A percentile compares a stretch with the other conserved stretches of the same genome.
These are phyloP conservation scores for Leptinotarsa lineolata DNA, from an alignment of 1,140 invertebrate genomes.

Conservation along the genomic window DNA sequence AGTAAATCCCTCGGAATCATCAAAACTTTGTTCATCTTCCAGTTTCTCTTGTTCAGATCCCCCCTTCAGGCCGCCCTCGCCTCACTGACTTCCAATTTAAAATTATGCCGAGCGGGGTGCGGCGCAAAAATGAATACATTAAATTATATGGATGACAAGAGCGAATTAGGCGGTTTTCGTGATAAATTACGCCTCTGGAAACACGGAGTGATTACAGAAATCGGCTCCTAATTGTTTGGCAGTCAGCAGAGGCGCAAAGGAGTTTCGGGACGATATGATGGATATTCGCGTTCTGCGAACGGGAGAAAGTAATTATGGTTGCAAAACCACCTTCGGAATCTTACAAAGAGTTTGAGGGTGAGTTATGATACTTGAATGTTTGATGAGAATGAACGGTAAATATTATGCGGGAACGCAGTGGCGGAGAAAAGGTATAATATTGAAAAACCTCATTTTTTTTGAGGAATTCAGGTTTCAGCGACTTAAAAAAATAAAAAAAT, in stretches of 20 bases:
- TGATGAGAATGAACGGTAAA: neutral
- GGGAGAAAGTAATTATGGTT: neutral
- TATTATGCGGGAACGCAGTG: neutral
- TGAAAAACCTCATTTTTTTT: too few species aligned
- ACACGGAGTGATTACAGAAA: constrained; percentile 18
- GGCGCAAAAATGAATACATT: constrained; percentile 27
- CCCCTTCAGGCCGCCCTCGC: neutral
- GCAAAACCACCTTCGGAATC: constrained; percentile 6
- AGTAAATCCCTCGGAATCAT: neutral
- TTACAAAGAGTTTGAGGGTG: constrained; percentile 8
- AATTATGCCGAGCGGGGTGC: neutral
- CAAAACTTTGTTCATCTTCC: neutral
- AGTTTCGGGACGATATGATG: neutral
- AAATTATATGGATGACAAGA: constrained; percentile 20
- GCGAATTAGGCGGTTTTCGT: constrained; percentile 17
- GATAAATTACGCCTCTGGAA: constrained; percentile 13
- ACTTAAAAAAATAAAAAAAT: too few species aligned
- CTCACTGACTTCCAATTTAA: neutral
- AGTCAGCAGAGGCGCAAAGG: constrained; percentile 1
- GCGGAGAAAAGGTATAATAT: neutral
- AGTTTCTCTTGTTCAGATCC: neutral
- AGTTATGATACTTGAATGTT: constrained; percentile 1
- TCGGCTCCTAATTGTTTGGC: constrained; percentile 17
- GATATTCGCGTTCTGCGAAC: neutral
- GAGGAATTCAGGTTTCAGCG: too few species aligned